Evolutionary conservation across 2,797 vertebrate species (phyloP).

Genomic region (Chaetodon trifasciatus): DNA sequence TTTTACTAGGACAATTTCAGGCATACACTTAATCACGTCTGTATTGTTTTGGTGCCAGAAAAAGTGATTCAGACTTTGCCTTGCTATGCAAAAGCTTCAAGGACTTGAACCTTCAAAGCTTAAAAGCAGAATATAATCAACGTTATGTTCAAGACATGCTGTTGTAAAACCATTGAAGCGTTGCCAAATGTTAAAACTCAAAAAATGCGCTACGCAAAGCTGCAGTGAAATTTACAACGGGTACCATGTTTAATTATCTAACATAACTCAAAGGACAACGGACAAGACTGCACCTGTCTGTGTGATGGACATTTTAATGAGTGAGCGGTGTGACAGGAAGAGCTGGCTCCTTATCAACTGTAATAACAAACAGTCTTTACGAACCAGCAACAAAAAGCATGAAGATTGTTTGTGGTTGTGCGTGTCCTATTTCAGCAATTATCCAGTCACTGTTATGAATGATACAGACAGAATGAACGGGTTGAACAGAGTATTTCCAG

Average conservation of each 20-base stretch:
- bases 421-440: neutral
- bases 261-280: conserved; percentile 44
- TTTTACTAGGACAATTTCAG: conserved; percentile 57
- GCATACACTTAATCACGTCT: conserved; percentile 60
- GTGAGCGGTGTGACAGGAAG: conserved; percentile 28
- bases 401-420: conserved; percentile 1
- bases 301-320: conserved; percentile 57
- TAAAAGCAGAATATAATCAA: conserved; percentile 46
- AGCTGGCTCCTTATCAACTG: conserved; percentile 36
- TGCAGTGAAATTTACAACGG: conserved; percentile 17
- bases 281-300: conserved; percentile 51
- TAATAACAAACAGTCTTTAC: conserved; percentile 36
- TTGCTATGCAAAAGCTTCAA: conserved; percentile 50
- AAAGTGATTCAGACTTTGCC: conserved; percentile 44
- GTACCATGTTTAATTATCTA: conserved; percentile 19
- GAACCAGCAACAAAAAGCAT: neutral
- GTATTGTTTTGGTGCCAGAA: conserved; percentile 54
- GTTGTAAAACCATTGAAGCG: conserved; percentile 35
- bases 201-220: conserved; percentile 14
- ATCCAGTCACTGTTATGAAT: neutral
- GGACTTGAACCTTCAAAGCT: conserved; percentile 49
- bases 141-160: conserved; percentile 35
- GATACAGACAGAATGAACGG: neutral
- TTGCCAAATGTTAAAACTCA: conserved; percentile 51
- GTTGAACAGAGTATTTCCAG: neutral